Evolutionary conservation across 2,888 invertebrate species (phyloP).

Genomic region (Fabriciana adippe): DNA sequence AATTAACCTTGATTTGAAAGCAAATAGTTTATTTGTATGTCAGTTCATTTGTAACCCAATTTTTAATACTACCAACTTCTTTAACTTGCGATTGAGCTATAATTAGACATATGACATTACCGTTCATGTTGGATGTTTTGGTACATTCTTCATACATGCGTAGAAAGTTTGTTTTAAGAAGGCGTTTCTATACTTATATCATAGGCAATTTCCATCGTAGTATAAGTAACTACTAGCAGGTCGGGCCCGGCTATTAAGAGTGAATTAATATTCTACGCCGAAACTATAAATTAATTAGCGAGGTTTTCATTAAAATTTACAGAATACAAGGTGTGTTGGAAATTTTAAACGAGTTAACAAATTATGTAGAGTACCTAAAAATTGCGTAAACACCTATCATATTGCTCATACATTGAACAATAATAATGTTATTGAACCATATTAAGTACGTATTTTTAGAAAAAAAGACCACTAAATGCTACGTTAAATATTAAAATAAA

Average conservation of each 20-base stretch:
- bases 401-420: neutral
- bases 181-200: neutral
- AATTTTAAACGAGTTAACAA: neutral
- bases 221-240: neutral
- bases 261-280: neutral
- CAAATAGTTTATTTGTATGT: too few relatives aligned
- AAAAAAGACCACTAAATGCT: constrained; percentile 6
- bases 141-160: too few relatives aligned
- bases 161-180: neutral
- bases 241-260: neutral
- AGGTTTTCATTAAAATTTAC: neutral
- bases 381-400: constrained; percentile 5
- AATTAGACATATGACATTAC: too few relatives aligned
- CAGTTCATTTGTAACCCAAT: too few relatives aligned
- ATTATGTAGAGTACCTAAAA: neutral
- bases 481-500: neutral
- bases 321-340: neutral
- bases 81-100: too few relatives aligned
- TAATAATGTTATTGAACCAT: constrained; percentile 8
- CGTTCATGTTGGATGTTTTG: too few relatives aligned
- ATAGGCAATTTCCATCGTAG: neutral
- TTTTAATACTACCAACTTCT: too few relatives aligned
- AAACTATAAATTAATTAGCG: too few relatives aligned
- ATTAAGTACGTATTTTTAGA: neutral
- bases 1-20: too few relatives aligned